A percentile compares a stretch with the other conserved stretches of the same genome.
Conservation (phyloP, 1,140 invertebrate species). For the Micrasema minimum region DNA sequence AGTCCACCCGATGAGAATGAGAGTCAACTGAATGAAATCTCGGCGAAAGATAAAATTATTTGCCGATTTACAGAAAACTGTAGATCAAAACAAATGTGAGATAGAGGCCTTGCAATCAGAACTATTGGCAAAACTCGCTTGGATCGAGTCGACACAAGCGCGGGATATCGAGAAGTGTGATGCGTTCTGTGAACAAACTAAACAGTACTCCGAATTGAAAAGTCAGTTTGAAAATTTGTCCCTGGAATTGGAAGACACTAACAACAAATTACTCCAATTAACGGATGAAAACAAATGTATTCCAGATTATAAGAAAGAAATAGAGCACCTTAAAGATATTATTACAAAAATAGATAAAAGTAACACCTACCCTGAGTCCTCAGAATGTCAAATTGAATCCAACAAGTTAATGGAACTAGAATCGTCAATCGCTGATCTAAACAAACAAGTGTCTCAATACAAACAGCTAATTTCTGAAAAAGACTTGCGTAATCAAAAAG, state of each 20-base stretch:
- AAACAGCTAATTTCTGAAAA: constrained; percentile 11
- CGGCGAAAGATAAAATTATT: constrained; percentile 19
- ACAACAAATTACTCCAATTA: not conserved
- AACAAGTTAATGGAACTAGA: constrained; percentile 4
- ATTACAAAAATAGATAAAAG: not conserved
- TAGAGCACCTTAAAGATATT: not conserved
- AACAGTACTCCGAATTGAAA: constrained; percentile 7
- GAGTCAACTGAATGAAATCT: constrained; percentile 5
- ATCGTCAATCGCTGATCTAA: not conserved
- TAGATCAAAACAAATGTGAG: not conserved
- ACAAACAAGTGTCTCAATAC: not conserved
- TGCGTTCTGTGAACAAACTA: constrained; percentile 25
- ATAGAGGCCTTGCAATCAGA: not conserved
- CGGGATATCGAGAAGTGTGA: not conserved
- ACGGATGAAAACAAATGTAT: constrained; percentile 4
- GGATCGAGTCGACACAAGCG: not conserved
- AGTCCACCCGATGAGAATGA: not conserved
- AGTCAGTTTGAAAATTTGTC: constrained; percentile 17
- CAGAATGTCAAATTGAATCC: not conserved
- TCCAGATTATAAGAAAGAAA: not conserved
- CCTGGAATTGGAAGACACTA: not conserved
- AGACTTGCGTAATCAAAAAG: not conserved
- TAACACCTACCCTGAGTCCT: not conserved
- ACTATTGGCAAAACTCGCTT: not conserved
- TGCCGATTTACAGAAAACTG: not conserved